Evolutionary conservation across 2,797 vertebrate species (phyloP).

Genomic region (Threskiornis aethiopicus): DNA sequence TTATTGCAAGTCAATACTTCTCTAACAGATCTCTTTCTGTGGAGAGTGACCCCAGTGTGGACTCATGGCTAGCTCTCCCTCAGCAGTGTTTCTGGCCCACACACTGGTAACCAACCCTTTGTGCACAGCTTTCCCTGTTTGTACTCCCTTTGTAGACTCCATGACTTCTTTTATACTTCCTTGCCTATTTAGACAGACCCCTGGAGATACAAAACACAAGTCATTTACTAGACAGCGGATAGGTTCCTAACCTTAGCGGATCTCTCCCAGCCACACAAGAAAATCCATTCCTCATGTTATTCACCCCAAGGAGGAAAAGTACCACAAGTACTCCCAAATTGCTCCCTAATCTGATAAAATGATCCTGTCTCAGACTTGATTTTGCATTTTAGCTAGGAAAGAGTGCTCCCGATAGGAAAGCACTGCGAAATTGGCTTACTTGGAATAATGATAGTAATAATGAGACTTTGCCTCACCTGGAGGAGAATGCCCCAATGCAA

Average conservation of each 20-base stretch:
- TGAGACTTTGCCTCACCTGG: background rate
- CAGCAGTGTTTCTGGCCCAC: background rate
- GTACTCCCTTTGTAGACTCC: background rate
- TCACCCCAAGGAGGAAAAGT: background rate
- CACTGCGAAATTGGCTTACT: background rate
- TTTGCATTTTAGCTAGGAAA: background rate
- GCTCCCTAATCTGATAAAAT: background rate
- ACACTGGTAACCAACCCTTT: background rate
- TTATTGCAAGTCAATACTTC: rapidly evolving
- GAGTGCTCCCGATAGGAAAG: slow-evolving; percentile 23
- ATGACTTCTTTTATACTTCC: background rate
- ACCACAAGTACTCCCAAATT: background rate
- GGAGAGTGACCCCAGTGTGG: too few relatives aligned
- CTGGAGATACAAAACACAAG: background rate
- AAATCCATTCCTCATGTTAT: background rate
- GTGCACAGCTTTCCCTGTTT: background rate
- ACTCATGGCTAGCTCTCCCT: rapidly evolving
- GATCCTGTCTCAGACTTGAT: background rate
- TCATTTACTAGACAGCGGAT: background rate
- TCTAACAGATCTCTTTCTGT: background rate
- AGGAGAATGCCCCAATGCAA: background rate
- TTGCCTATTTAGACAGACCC: background rate
- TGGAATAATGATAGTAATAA: background rate
- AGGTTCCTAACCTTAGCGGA: background rate
- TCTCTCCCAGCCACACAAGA: background rate